Base-by-base conservation (phyloP, 2,113 vertebrate species). In the Rhabdornis inornatus region DNA sequence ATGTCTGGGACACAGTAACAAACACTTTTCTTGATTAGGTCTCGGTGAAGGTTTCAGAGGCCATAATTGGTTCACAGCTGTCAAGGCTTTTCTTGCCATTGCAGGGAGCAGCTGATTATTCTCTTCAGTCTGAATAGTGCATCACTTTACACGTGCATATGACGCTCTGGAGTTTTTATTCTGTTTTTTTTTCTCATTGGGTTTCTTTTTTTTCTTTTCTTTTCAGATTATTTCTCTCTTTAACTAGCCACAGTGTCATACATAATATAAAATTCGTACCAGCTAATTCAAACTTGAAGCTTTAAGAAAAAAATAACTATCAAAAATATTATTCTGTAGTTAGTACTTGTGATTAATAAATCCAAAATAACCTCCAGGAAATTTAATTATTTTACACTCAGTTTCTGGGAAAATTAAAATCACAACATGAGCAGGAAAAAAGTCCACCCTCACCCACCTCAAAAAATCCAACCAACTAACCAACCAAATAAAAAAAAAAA, bases 11-110 rank as follows among this genome's bases (percentile, higher is more conserved):
- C 69, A 88, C 76, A 89, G 92, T 91, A 95, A 91, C 83, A 94
- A 96, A 95, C 87, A 61, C 52, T 92, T 88, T 63, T 91, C 78
- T 90, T 97, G 87, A 92, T 87, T 92, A 95, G 77, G 61, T 47
- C 71, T 92, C 18, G 1, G 74, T 93, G 66, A 95, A 72, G 18
- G 82, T 95, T 97, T 95, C 79, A 92, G 65, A 59, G 50, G 33
- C 83, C 42, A 12, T 94, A 97, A 95, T 78, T 92, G 72, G 75
- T 92, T 94, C 40, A 44, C 96, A 97, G 91, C 94, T 97, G 94
- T 94, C 78, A 95, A 91, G 47, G 40, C 35, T 96, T 94, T 95
- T 84, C 90, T 93, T 87, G 75, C 47, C 44, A 55, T 56, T 83
- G 15, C 71, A 83, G 28, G 27, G 57, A 93, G 88, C 93, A 97